A percentile compares a stretch with the other conserved stretches of the same genome.
Evolutionary conservation across 1,140 invertebrate species (phyloP).

Genomic region (Drosophila santomea): DNA sequence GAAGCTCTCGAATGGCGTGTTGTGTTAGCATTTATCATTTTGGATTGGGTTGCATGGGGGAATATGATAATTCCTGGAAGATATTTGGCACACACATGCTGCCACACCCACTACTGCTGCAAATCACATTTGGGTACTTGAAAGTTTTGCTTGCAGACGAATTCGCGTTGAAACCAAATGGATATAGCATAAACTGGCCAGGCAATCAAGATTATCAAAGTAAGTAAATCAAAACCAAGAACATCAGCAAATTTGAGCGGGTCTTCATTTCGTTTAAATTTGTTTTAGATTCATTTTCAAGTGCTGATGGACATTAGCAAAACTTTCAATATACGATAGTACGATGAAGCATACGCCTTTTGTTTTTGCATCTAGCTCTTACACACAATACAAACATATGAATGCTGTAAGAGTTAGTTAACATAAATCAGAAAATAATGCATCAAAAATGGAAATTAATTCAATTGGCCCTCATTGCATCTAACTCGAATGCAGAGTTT

Average conservation of each 20-base stretch:
- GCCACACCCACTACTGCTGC: constrained; percentile 10
- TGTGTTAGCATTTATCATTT: constrained; percentile 45
- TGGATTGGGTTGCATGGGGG: constrained; percentile 13
- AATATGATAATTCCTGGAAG: constrained; percentile 24
- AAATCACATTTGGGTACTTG: constrained; percentile 37
- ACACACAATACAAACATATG: background rate
- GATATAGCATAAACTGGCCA: constrained; percentile 19
- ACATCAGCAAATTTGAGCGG: constrained; percentile 65
- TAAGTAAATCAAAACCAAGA: constrained; percentile 20
- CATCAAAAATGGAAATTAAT: background rate
- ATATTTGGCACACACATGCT: constrained; percentile 35
- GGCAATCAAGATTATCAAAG: constrained; percentile 16
- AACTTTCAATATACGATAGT: constrained; percentile 72
- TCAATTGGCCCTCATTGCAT: background rate
- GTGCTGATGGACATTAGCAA: constrained; percentile 77
- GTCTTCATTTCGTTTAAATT: constrained; percentile 18
- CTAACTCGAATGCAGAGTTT: background rate
- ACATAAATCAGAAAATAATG: background rate
- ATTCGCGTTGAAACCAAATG: constrained; percentile 18
- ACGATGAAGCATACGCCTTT: constrained; percentile 19
- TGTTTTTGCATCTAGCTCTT: background rate
- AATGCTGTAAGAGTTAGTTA: constrained; percentile 1
- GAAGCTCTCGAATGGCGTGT: constrained; percentile 50
- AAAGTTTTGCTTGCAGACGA: constrained; percentile 69
- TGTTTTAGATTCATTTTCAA: constrained; percentile 67